These are phyloP conservation scores for Hyposmocoma kahamanoa DNA, from an alignment of 1,140 invertebrate genomes.

Conservation along the genomic window DNA sequence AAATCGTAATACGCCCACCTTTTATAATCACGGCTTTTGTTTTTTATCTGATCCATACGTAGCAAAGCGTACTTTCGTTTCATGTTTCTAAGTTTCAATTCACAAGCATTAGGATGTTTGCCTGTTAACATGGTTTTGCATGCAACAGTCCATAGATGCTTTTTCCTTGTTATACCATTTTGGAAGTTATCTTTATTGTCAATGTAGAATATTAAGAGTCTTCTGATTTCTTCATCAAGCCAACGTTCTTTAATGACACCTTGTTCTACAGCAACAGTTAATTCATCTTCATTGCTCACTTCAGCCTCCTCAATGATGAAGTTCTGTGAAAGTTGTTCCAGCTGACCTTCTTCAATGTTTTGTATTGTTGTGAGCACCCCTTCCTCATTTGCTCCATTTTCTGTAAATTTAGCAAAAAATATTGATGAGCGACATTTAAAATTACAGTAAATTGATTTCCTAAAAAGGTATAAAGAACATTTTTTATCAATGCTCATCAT, in stretches of 20 bases:
- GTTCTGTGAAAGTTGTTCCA: conserved; percentile 23
- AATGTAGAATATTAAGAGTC: conserved; percentile 50
- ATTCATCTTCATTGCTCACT: conserved; percentile 14
- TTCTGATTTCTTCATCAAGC: conserved; percentile 44
- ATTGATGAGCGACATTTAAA: background rate
- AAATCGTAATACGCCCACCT: conserved; percentile 38
- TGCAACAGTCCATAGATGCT: conserved; percentile 53
- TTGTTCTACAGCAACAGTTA: conserved; percentile 19
- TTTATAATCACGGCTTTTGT: conserved; percentile 22
- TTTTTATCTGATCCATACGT: conserved; percentile 16
- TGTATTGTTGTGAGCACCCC: conserved; percentile 23
- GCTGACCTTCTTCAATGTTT: conserved; percentile 15
- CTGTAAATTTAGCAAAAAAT: conserved; percentile 15
- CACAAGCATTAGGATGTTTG: conserved; percentile 41
- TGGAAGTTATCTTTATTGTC: conserved; percentile 56
- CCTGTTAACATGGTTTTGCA: conserved; percentile 51
- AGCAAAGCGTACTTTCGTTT: conserved; percentile 39
- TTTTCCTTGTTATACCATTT: conserved; percentile 36
- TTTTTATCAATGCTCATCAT: background rate
- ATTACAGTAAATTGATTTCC: background rate
- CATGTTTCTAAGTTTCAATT: conserved; percentile 38
- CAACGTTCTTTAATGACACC: conserved; percentile 34
- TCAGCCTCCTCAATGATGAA: background rate
- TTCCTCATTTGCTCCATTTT: conserved; percentile 24
- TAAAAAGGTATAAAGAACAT: background rate